These are phyloP conservation scores for Acridotheres tristis DNA, from an alignment of 2,797 vertebrate species.

Conservation along the genomic window DNA sequence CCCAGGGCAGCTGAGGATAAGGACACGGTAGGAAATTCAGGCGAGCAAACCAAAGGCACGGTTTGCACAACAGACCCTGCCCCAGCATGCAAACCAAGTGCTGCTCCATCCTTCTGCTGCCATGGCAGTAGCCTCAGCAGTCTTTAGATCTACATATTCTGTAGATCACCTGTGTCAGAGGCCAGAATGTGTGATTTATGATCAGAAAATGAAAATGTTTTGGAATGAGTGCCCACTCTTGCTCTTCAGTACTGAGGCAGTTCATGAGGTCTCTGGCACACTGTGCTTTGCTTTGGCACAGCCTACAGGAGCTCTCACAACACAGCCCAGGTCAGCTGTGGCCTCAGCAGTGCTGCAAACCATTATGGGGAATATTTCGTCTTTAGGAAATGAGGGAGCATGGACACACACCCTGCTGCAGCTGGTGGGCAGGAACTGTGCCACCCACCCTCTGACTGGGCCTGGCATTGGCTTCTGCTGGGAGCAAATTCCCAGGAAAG, in stretches of 20 bases:
- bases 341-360: neutral
- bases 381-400: neutral
- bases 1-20: neutral
- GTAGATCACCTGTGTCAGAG: neutral
- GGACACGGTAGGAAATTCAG: rapidly evolving
- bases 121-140: neutral
- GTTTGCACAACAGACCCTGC: neutral
- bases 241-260: neutral
- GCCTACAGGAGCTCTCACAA: neutral
- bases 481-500: neutral
- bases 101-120: neutral
- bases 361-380: neutral
- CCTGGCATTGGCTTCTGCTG: neutral
- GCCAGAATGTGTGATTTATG: neutral
- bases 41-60: neutral
- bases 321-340: neutral
- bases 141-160: neutral
- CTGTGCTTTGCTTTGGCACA: neutral
- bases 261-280: neutral
- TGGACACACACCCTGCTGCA: neutral
- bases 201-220: neutral
- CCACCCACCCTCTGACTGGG: neutral
- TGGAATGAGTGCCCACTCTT: neutral
- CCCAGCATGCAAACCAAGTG: neutral
- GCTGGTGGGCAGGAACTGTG: neutral